These are phyloP conservation scores for Chymomyza amoena DNA, from an alignment of 2,888 invertebrate species.

Conservation along the genomic window DNA sequence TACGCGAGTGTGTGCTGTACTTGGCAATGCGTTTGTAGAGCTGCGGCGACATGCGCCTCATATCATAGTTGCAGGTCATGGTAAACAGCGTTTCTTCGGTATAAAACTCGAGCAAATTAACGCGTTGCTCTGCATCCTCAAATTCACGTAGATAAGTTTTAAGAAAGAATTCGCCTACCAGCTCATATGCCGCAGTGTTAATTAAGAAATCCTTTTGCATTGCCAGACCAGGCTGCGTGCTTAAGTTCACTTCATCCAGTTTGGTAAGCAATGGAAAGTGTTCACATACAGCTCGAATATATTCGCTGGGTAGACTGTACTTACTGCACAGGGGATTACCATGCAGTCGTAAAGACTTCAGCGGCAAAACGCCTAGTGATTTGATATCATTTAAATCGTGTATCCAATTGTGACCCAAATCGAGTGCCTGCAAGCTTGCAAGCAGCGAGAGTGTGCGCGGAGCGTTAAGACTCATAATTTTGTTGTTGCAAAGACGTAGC, in stretches of 20 bases:
- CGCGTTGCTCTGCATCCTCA: slow-evolving; percentile 54
- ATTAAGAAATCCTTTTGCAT: slow-evolving; percentile 71
- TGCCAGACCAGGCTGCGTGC: slow-evolving; percentile 45
- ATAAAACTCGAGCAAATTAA: slow-evolving; percentile 42
- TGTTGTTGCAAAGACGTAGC: slow-evolving; percentile 65
- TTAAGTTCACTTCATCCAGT: slow-evolving; percentile 70
- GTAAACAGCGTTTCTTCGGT: slow-evolving; percentile 66
- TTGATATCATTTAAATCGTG: slow-evolving; percentile 59
- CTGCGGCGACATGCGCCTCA: slow-evolving; percentile 42
- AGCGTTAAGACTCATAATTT: slow-evolving; percentile 58
- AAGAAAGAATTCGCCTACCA: slow-evolving; percentile 65
- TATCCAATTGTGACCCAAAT: slow-evolving; percentile 73
- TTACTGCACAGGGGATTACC: slow-evolving; percentile 73
- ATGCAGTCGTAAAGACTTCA: slow-evolving; percentile 68
- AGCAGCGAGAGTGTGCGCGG: slow-evolving; percentile 63
- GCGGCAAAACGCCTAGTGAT: slow-evolving; percentile 56
- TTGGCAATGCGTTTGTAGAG: slow-evolving; percentile 61
- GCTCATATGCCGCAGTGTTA: slow-evolving; percentile 68
- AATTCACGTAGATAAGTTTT: slow-evolving; percentile 63
- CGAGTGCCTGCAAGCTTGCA: slow-evolving; percentile 69
- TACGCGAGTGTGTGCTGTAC: slow-evolving; percentile 63
- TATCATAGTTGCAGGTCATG: slow-evolving; percentile 64
- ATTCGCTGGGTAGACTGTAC: slow-evolving; percentile 68
- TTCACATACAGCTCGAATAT: slow-evolving; percentile 59
- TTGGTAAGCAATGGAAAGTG: slow-evolving; percentile 66